These are phyloP conservation scores for Corythoichthys haematopterus DNA, from an alignment of 2,113 vertebrate genomes.

Conservation along the genomic window DNA sequence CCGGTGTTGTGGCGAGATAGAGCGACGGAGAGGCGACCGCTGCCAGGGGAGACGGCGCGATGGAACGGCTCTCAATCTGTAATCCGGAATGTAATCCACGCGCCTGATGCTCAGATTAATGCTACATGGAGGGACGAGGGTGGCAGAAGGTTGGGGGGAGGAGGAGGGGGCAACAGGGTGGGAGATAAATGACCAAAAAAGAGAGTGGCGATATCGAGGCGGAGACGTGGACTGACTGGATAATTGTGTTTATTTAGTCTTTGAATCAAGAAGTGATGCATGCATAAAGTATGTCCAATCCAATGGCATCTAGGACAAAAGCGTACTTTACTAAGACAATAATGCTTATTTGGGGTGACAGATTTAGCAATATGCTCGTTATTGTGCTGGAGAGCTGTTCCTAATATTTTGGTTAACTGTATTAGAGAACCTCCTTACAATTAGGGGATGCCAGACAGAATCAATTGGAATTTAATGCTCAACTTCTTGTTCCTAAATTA, in stretches of 20 bases:
- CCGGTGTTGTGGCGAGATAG: conserved; percentile 29
- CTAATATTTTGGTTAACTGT: not conserved
- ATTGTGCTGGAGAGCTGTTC: not conserved
- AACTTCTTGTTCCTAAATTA: not conserved
- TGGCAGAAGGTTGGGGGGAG: conserved; percentile 13
- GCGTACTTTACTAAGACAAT: not conserved
- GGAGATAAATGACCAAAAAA: conserved; percentile 55
- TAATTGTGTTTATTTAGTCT: conserved; percentile 1
- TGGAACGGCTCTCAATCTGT: conserved; percentile 68
- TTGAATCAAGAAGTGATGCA: not conserved
- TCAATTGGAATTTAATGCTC: not conserved
- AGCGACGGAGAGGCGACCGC: conserved; percentile 45
- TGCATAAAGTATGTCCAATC: not conserved
- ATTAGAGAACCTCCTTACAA: not conserved
- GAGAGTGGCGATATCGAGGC: conserved; percentile 36
- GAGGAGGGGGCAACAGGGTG: conserved; percentile 30
- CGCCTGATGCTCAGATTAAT: conserved; percentile 75
- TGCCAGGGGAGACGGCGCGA: conserved; percentile 50
- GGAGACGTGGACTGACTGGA: conserved; percentile 21
- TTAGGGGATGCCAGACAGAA: not conserved
- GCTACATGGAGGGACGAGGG: conserved; percentile 42
- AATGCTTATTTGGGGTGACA: too few species aligned
- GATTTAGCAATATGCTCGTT: too few species aligned
- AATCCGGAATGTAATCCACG: conserved; percentile 76
- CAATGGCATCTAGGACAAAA: not conserved